Conservation (phyloP, 2,888 invertebrate species). For the Phengaris alcon region DNA sequence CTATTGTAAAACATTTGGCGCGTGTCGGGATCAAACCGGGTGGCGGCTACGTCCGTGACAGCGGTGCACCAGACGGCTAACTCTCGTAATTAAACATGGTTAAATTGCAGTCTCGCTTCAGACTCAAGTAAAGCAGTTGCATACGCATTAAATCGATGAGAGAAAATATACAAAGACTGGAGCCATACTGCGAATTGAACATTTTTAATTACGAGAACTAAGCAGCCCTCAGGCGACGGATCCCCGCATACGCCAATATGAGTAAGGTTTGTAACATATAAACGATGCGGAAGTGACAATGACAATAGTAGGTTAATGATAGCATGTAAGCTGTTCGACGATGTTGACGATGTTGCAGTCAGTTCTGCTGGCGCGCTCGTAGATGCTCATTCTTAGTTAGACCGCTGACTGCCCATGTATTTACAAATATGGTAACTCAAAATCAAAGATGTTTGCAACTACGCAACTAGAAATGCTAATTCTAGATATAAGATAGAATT, state of each 20-base stretch:
- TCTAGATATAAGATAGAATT: background rate
- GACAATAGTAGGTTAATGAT: constrained; percentile 63
- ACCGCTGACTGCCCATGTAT: background rate
- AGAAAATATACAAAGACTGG: no score
- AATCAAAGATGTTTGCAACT: background rate
- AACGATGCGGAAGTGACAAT: constrained; percentile 57
- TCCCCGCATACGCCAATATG: background rate
- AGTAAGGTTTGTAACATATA: constrained; percentile 45
- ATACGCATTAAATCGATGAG: no score
- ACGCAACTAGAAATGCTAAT: background rate
- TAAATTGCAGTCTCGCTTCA: no score
- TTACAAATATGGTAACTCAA: background rate
- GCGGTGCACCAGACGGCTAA: no score
- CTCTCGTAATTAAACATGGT: no score
- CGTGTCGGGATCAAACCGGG: background rate
- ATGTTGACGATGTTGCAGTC: background rate
- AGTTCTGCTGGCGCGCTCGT: no score
- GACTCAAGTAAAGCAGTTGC: no score
- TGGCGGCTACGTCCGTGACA: no score
- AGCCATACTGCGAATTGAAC: no score
- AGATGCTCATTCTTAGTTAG: background rate
- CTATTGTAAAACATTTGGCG: background rate
- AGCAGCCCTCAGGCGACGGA: background rate
- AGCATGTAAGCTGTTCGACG: background rate
- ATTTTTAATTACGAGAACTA: no score